These are phyloP conservation scores for Ophion slaviceki DNA, from an alignment of 2,888 invertebrate genomes.

Conservation along the genomic window DNA sequence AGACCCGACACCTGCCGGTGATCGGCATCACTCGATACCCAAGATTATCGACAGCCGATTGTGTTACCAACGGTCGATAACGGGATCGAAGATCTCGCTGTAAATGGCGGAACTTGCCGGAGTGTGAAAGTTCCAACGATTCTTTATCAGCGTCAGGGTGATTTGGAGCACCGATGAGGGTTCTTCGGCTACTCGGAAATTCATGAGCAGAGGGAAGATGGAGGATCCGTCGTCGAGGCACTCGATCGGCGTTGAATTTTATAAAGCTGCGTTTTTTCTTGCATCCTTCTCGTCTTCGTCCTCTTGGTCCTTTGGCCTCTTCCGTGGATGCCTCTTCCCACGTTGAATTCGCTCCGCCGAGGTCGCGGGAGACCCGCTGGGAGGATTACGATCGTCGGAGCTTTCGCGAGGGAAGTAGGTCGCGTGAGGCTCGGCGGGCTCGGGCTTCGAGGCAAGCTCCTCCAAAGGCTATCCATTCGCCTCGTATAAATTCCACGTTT, in stretches of 20 bases:
- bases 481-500: slow-evolving; percentile 55
- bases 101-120: background rate
- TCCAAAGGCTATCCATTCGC: slow-evolving; percentile 36
- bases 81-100: too few species aligned
- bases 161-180: background rate
- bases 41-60: too few species aligned
- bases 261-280: slow-evolving; percentile 19
- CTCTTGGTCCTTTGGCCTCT: slow-evolving; percentile 4
- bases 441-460: slow-evolving; percentile 57
- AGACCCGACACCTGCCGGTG: background rate
- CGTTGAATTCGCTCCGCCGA: slow-evolving; percentile 33
- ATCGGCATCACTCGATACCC: background rate
- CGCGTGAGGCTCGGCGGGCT: slow-evolving; percentile 46
- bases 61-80: too few species aligned
- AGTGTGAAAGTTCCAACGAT: background rate
- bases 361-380: slow-evolving; percentile 20
- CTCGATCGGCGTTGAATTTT: slow-evolving; percentile 20
- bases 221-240: background rate
- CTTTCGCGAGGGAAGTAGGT: slow-evolving; percentile 60
- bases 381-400: slow-evolving; percentile 56
- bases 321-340: slow-evolving; percentile 5
- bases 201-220: slow-evolving; percentile 19
- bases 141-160: slow-evolving; percentile 6
- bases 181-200: slow-evolving; percentile 17
- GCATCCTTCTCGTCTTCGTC: slow-evolving; percentile 13